Percentiles rank a stretch among this genome's conserved stretches.
Conservation (phyloP, 30 jellyfish, hydroid and myxozoan species). For the Cassiopea xamachana region DNA sequence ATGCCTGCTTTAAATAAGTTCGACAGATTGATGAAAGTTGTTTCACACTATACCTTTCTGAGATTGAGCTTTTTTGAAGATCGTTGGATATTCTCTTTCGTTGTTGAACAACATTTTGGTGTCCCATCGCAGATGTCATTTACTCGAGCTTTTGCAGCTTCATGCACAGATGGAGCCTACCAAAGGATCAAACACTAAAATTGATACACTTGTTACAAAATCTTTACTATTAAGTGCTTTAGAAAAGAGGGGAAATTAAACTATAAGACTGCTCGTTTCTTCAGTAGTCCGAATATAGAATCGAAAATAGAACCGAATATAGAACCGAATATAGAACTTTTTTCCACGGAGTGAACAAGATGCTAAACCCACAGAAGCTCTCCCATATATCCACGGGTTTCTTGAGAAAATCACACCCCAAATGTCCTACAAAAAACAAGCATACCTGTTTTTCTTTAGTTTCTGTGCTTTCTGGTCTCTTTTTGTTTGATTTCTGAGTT, state of each 20-base stretch:
- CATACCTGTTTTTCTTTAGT: conserved; percentile 13
- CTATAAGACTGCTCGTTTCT: too few species aligned
- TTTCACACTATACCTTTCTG: conserved; percentile 2
- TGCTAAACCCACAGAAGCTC: not conserved
- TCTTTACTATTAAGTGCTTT: too few species aligned
- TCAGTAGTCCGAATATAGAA: too few species aligned
- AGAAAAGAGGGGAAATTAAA: too few species aligned
- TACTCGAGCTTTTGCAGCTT: not conserved
- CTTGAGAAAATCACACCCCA: not conserved
- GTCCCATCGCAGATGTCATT: not conserved
- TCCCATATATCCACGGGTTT: not conserved
- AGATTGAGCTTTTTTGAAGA: conserved; percentile 7
- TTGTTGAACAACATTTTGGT: not conserved
- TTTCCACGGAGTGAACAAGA: too few species aligned
- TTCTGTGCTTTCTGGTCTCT: conserved; percentile 6
- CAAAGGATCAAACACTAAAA: not conserved
- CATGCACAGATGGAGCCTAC: not conserved
- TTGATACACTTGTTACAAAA: too few species aligned
- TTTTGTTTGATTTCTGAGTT: conserved; percentile 19
- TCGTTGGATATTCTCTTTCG: conserved; percentile 2
- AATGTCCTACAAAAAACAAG: not conserved
- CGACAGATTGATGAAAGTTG: too few species aligned
- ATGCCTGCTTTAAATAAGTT: too few species aligned
- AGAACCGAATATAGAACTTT: too few species aligned
- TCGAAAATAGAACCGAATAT: too few species aligned